phyloP scores from a whole-genome alignment of 2,888 invertebrate genomes.

The Cryptops parisi region DNA sequence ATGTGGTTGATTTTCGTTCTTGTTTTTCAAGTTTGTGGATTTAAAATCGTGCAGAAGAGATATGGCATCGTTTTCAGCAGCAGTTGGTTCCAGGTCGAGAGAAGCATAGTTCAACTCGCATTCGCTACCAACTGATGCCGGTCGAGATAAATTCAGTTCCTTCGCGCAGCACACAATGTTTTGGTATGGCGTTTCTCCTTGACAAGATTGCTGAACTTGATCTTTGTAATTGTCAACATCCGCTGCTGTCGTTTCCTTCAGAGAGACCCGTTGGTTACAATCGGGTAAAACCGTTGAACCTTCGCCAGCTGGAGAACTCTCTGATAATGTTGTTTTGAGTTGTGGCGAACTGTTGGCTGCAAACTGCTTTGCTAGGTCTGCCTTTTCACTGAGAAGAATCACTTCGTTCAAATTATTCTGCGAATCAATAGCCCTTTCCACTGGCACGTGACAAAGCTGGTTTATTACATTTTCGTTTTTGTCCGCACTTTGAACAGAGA shows the following conservation, averaged over 20 bases:
- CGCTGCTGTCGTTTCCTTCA: background rate
- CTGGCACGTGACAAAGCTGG: too few relatives aligned
- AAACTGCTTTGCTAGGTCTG: too few relatives aligned
- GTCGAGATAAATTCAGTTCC: slow-evolving; percentile 17
- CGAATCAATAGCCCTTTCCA: background rate
- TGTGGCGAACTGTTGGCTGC: background rate
- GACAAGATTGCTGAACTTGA: background rate
- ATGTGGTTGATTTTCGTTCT: slow-evolving; percentile 10
- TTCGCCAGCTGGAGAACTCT: background rate
- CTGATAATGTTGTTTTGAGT: background rate
- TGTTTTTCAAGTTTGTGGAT: background rate
- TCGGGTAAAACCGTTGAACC: background rate
- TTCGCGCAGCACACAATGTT: slow-evolving; percentile 17
- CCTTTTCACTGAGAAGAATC: too few relatives aligned
- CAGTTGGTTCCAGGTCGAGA: slow-evolving; percentile 24
- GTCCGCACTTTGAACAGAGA: background rate
- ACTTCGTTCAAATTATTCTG: too few relatives aligned
- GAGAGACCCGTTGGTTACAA: background rate
- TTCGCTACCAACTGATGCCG: slow-evolving; percentile 30
- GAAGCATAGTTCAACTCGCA: slow-evolving; percentile 37
- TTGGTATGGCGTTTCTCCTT: slow-evolving; percentile 21
- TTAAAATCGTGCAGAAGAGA: slow-evolving; percentile 2
- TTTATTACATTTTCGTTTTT: too few relatives aligned
- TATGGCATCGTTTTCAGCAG: slow-evolving; percentile 24
- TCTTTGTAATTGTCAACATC: background rate